These are phyloP conservation scores for Calliopum simillimum DNA, from an alignment of 2,888 invertebrate species.

Conservation along the genomic window DNA sequence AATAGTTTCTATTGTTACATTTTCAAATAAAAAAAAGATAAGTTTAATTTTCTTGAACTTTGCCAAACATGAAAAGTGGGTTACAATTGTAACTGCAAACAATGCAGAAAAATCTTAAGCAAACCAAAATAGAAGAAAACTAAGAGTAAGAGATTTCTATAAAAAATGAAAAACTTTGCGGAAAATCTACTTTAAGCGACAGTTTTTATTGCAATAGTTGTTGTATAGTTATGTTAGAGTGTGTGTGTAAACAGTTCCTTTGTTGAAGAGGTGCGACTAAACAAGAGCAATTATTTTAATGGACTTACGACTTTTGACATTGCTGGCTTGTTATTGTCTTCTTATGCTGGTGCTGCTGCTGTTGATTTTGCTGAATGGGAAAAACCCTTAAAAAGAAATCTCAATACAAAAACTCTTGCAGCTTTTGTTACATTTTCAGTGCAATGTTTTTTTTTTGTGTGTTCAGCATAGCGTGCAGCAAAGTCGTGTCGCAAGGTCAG, in stretches of 20 bases:
- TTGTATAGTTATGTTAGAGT: not conserved
- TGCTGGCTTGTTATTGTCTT: slow-evolving; percentile 28
- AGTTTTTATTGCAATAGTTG: not conserved
- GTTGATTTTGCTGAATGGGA: not conserved
- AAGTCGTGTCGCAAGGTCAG: slow-evolving; percentile 5
- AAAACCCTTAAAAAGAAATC: too few species aligned
- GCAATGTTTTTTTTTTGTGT: not conserved
- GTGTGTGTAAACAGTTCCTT: slow-evolving; percentile 3
- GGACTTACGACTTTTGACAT: slow-evolving; percentile 64
- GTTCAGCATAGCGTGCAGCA: not conserved
- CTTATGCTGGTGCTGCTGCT: not conserved
- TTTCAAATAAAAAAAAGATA: too few species aligned
- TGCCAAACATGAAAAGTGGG: too few species aligned
- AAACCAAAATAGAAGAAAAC: too few species aligned
- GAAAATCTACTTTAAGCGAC: too few species aligned
- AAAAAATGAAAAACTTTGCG: too few species aligned
- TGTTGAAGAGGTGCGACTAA: slow-evolving; percentile 25
- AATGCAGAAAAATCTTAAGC: too few species aligned
- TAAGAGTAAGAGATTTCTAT: too few species aligned
- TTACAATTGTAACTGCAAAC: too few species aligned
- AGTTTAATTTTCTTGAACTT: too few species aligned
- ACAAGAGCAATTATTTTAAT: slow-evolving; percentile 64
- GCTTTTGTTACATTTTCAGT: not conserved
- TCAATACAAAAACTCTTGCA: too few species aligned
- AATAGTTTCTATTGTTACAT: too few species aligned